Evolutionary conservation across 2,797 vertebrate species (phyloP).

Genomic region (Gastrophryne carolinensis): DNA sequence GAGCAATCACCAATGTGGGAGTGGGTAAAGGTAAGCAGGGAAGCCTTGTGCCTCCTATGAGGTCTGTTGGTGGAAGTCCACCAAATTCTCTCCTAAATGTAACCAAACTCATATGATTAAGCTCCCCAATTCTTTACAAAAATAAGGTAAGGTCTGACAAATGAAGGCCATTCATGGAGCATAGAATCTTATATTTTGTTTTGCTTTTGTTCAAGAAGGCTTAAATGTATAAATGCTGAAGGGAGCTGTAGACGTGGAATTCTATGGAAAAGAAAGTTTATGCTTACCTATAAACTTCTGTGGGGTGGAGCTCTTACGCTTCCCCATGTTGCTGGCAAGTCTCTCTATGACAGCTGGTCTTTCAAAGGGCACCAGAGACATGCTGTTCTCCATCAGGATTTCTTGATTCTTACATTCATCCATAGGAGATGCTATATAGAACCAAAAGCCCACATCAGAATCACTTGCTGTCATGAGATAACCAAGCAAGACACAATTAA

Average conservation of each 20-base stretch:
- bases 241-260: background rate
- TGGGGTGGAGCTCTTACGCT: constrained; percentile 97
- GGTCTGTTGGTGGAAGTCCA: too few relatives aligned
- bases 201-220: too few relatives aligned
- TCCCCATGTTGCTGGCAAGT: constrained; percentile 90
- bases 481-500: constrained; percentile 21
- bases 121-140: too few relatives aligned
- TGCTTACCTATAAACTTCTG: constrained; percentile 98
- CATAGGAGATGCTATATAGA: constrained; percentile 78
- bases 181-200: too few relatives aligned
- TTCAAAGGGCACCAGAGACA: constrained; percentile 84
- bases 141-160: too few relatives aligned
- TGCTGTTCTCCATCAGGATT: constrained; percentile 81
- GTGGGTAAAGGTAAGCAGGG: too few relatives aligned
- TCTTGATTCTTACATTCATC: constrained; percentile 86
- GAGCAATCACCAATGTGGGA: too few relatives aligned
- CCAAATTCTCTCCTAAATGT: too few relatives aligned
- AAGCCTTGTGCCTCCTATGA: too few relatives aligned
- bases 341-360: constrained; percentile 95
- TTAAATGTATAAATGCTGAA: background rate
- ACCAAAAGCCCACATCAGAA: constrained; percentile 68
- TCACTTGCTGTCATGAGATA: constrained; percentile 57
- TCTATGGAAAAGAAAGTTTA: constrained; percentile 57
- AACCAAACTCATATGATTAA: too few relatives aligned
- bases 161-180: too few relatives aligned